These are phyloP conservation scores for Caenorhabditis wallacei DNA, from an alignment of 2,888 invertebrate genomes.

Conservation along the genomic window DNA sequence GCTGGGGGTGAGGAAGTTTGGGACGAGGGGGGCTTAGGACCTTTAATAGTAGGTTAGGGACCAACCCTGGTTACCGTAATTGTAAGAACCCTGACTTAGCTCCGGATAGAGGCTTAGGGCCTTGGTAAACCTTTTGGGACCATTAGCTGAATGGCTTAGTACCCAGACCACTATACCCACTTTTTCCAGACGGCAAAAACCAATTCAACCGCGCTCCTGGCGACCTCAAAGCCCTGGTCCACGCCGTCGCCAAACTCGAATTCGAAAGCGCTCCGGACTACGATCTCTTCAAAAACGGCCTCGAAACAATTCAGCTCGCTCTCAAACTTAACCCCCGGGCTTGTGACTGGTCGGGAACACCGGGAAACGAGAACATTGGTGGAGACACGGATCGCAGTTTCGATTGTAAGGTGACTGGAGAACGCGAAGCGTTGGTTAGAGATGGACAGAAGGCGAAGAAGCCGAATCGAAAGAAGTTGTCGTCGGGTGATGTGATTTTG, in stretches of 20 bases:
- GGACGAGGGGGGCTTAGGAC: no score
- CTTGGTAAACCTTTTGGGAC: no score
- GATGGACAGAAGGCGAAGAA: constrained; percentile 18
- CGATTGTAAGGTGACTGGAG: constrained; percentile 45
- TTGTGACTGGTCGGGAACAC: constrained; percentile 40
- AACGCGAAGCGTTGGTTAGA: constrained; percentile 23
- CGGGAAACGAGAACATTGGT: constrained; percentile 28
- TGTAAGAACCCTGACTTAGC: no score
- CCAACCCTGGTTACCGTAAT: no score
- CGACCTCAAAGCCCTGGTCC: not conserved
- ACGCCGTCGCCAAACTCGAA: constrained; percentile 11
- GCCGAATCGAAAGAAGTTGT: constrained; percentile 39
- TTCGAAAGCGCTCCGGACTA: constrained; percentile 47
- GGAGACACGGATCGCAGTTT: constrained; percentile 41
- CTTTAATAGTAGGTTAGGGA: no score
- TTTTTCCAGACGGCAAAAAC: constrained; percentile 40
- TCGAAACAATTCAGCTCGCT: not conserved
- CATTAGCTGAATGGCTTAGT: no score
- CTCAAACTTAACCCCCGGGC: constrained; percentile 12
- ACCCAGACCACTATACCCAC: not conserved
- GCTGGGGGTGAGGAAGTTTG: not conserved
- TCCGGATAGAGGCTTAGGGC: no score
- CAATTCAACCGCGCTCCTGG: constrained; percentile 34
- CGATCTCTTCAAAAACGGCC: constrained; percentile 23
- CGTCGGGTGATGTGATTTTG: constrained; percentile 29